Evolutionary conservation across 2,113 vertebrate genomes (phyloP).

Genomic region (Cebus imitator): DNA sequence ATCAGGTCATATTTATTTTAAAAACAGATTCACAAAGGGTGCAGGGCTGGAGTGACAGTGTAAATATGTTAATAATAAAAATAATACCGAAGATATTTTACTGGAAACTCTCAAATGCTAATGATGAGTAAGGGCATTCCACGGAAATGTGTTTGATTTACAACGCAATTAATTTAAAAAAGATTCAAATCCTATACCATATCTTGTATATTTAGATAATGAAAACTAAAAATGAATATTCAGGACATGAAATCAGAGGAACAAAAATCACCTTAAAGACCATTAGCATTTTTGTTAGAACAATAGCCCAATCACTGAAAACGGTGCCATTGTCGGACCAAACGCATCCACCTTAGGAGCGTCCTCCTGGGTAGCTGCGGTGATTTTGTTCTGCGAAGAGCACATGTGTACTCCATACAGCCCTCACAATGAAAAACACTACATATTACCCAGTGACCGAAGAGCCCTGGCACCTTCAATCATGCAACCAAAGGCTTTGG

Average conservation of each 20-base stretch:
- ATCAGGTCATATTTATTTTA: constrained; percentile 81
- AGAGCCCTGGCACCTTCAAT: constrained; percentile 46
- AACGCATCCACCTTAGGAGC: background rate
- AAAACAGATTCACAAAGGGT: constrained; percentile 80
- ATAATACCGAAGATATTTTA: constrained; percentile 77
- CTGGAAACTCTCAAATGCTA: constrained; percentile 75
- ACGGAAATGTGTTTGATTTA: constrained; percentile 73
- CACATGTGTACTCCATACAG: background rate
- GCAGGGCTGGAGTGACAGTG: constrained; percentile 71
- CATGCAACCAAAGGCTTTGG: background rate
- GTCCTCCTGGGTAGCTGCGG: background rate
- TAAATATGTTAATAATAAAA: constrained; percentile 82
- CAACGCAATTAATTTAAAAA: constrained; percentile 76
- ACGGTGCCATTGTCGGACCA: background rate
- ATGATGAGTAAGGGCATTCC: constrained; percentile 73
- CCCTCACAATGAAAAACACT: constrained; percentile 19
- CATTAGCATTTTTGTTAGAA: constrained; percentile 55
- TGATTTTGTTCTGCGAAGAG: background rate
- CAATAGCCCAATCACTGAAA: constrained; percentile 54
- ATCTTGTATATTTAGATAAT: constrained; percentile 66
- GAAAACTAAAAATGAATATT: constrained; percentile 69
- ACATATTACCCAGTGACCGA: background rate
- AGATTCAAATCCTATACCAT: constrained; percentile 61
- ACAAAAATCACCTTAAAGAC: constrained; percentile 55
- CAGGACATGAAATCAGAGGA: constrained; percentile 31